Conservation (phyloP, 2,888 invertebrate species). For the Melanostoma scalare region DNA sequence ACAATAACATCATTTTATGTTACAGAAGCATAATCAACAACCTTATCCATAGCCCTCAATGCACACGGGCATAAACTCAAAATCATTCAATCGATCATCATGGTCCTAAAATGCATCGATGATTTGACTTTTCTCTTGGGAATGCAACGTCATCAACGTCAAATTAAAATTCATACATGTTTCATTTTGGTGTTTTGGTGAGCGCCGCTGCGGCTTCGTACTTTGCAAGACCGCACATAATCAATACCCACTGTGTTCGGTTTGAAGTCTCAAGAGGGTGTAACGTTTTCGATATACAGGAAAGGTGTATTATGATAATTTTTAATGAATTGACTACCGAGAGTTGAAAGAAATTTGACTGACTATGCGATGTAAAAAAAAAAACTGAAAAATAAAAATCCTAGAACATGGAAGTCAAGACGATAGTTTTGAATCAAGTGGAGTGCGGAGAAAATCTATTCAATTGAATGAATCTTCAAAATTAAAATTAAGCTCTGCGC, state of each 20-base stretch:
- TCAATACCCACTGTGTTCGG: conserved; percentile 22
- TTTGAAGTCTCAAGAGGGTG: conserved; percentile 46
- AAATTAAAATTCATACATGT: conserved; percentile 63
- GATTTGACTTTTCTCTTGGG: conserved; percentile 59
- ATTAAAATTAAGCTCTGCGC: too few species aligned
- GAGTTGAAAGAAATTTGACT: conserved; percentile 57
- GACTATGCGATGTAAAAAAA: conserved; percentile 23
- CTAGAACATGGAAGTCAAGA: too few species aligned
- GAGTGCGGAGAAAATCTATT: too few species aligned
- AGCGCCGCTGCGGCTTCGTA: conserved; percentile 48
- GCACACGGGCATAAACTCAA: conserved; percentile 15
- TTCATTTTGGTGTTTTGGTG: conserved; percentile 51
- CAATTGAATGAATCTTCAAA: too few species aligned
- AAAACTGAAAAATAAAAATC: too few species aligned
- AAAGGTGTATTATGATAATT: conserved; percentile 55
- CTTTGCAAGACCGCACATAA: conserved; percentile 43
- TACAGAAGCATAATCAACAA: conserved; percentile 69
- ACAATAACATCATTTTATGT: conserved; percentile 36
- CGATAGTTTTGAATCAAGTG: too few species aligned
- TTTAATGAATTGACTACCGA: conserved; percentile 43
- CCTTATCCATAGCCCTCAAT: conserved; percentile 48
- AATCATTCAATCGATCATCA: conserved; percentile 55
- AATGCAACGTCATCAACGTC: conserved; percentile 66
- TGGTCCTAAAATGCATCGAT: conserved; percentile 44
- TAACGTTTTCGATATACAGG: conserved; percentile 33